Base-by-base conservation (phyloP, 1,140 invertebrate genomes). In the Oncopodura yosiiana region DNA sequence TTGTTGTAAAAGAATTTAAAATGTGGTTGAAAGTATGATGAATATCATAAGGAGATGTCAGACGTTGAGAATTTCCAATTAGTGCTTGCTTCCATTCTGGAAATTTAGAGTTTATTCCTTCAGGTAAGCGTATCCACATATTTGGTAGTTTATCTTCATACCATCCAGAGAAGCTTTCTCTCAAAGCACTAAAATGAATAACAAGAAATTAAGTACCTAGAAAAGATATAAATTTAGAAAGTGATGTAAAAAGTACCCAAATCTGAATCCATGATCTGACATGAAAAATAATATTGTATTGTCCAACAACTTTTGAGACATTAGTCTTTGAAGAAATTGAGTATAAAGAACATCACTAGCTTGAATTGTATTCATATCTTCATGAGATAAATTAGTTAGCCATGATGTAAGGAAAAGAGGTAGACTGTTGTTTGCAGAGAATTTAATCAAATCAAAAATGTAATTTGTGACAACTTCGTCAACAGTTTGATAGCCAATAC, bases 141-240 rank as follows among this genome's bases (percentile, higher is more conserved):
- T 75, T 75, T 19, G 78, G 78, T 12, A 79, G 63, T 36, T 75
- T 62, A 60, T 78, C 77, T 65, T 80, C 78, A 14, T 76, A 64
- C 62, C 74, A 73, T 0, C 78, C 78, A 2, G 75, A 61, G 49
- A 71, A 69, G 0, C 75, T 75, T 46, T 73, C 60, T 5, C 76
- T 53, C 46, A 78, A 70, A 24, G 64, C 58, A 27, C 75, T 75
- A 58, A 74, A 77, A 9, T n/a, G 8, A 34, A n/a, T 9, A 34
- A 9, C 14, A 9, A 34, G 8, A n/a, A 34, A 34, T 9, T 34
- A n/a, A 34, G 30, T 9, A 9, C 6, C 6, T 34, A 34, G n/a
- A 34, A 34, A n/a, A 34, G n/a, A 34, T 34, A 9, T 8, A 34
- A 34, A 34, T 34, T 8, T 9, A 9, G 30, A n/a, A 34, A 34